Conservation (phyloP, 2,888 invertebrate species). For the Falcaria lacertinaria region DNA sequence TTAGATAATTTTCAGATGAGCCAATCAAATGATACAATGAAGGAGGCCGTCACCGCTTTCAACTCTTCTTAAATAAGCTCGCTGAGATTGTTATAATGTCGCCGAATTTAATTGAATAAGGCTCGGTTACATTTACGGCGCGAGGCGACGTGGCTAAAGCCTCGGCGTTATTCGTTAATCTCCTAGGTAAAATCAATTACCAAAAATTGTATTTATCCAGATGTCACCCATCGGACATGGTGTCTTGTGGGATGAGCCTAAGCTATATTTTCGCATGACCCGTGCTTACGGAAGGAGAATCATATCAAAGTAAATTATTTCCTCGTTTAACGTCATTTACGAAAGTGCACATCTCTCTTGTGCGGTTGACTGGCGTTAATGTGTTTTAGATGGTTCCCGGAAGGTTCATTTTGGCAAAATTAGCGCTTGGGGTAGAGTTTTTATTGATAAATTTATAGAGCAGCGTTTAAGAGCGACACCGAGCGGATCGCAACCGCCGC, state of each 20-base stretch:
- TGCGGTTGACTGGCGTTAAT: conserved; percentile 26
- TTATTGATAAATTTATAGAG: conserved; percentile 72
- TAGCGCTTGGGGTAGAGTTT: conserved; percentile 39
- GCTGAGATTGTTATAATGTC: conserved; percentile 73
- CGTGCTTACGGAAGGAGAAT: conserved; percentile 47
- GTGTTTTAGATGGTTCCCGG: conserved; percentile 34
- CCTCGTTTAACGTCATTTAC: conserved; percentile 58
- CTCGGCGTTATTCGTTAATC: conserved; percentile 75
- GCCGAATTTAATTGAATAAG: conserved; percentile 76
- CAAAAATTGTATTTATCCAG: conserved; percentile 65
- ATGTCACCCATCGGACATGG: conserved; percentile 27
- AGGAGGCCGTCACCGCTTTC: conserved; percentile 46
- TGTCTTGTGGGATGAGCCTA: conserved; percentile 42
- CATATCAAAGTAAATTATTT: conserved; percentile 74
- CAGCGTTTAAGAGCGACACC: conserved; percentile 61
- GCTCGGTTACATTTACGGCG: conserved; percentile 74
- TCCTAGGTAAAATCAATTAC: conserved; percentile 71
- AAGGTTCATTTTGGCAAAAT: conserved; percentile 54
- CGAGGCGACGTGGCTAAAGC: conserved; percentile 53
- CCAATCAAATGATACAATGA: conserved; percentile 51
- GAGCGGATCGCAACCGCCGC: conserved; percentile 29
- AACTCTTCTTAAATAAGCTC: conserved; percentile 59
- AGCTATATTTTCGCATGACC: conserved; percentile 42
- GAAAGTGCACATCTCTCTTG: conserved; percentile 57
- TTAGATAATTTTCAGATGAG: conserved; percentile 12